Conservation (phyloP, 2,888 invertebrate species). For the Scaptomyza reducta region DNA sequence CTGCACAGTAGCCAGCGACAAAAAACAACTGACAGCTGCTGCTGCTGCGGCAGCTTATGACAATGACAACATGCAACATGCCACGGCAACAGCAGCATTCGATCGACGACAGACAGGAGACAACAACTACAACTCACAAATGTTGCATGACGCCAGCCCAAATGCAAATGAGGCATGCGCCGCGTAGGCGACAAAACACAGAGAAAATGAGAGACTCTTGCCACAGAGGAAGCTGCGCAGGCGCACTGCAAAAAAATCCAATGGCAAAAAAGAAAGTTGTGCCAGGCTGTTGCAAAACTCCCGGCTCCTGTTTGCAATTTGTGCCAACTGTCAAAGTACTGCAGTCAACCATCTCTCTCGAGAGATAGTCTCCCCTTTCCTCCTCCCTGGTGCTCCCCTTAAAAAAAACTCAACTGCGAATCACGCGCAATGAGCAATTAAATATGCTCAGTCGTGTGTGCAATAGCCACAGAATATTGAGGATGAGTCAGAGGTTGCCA, state of each 20-base stretch:
- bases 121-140: conserved; percentile 44
- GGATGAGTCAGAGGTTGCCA: conserved; percentile 39
- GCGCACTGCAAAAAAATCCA: conserved; percentile 50
- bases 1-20: conserved; percentile 45
- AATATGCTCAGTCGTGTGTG: conserved; percentile 77
- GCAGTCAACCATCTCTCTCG: conserved; percentile 43
- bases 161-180: conserved; percentile 76
- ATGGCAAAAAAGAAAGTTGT: conserved; percentile 63
- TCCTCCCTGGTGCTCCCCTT: not conserved
- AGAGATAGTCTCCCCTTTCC: conserved; percentile 4
- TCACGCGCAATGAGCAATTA: conserved; percentile 77
- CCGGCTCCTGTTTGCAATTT: conserved; percentile 59
- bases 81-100: conserved; percentile 19
- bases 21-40: conserved; percentile 52
- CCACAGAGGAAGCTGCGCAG: conserved; percentile 43
- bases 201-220: not conserved
- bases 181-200: conserved; percentile 70
- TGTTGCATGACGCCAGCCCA: conserved; percentile 70
- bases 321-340: conserved; percentile 74
- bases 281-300: conserved; percentile 14
- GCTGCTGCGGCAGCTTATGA: conserved; percentile 63
- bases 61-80: conserved; percentile 39
- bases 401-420: conserved; percentile 41
- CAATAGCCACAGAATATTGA: conserved; percentile 36
- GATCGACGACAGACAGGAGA: conserved; percentile 45